A percentile compares a stretch with the other conserved stretches of the same genome.
Conservation (phyloP, 2,888 invertebrate genomes). For the Acleris cristana region DNA sequence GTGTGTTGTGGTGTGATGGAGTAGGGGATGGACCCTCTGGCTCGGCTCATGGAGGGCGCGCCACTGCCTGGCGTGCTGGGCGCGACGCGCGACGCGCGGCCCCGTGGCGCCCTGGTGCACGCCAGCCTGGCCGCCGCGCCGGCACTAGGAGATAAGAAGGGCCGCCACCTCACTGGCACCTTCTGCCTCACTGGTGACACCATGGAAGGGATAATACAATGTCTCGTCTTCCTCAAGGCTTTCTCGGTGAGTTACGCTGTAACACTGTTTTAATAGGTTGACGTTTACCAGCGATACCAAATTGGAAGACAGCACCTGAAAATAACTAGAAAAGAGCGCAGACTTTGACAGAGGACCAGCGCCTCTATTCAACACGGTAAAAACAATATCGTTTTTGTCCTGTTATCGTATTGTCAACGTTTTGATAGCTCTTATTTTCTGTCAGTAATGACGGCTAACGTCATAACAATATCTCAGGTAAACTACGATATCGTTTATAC, state of each 20-base stretch:
- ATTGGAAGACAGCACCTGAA: too few relatives aligned
- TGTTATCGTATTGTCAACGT: too few relatives aligned
- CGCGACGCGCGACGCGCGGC: slow-evolving; percentile 81
- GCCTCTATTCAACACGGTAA: too few relatives aligned
- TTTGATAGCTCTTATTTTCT: too few relatives aligned
- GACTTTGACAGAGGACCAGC: too few relatives aligned
- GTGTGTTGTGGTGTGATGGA: slow-evolving; percentile 43
- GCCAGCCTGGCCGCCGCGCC: slow-evolving; percentile 90
- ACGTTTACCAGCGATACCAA: background rate
- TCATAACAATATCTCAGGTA: too few relatives aligned
- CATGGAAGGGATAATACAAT: slow-evolving; percentile 97
- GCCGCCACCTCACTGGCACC: slow-evolving; percentile 93
- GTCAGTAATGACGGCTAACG: too few relatives aligned
- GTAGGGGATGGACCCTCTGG: slow-evolving; percentile 89
- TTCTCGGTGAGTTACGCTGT: slow-evolving; percentile 92
- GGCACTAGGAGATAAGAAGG: slow-evolving; percentile 88
- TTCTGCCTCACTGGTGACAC: slow-evolving; percentile 96
- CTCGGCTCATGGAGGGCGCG: slow-evolving; percentile 91
- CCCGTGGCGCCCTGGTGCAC: slow-evolving; percentile 89
- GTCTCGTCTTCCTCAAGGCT: slow-evolving; percentile 95
- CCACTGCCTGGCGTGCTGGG: slow-evolving; percentile 85
- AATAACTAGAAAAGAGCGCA: too few relatives aligned
- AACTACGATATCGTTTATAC: too few relatives aligned
- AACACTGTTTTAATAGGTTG: background rate
- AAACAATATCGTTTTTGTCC: too few relatives aligned